Conservation (phyloP, 2,113 vertebrate genomes). For the Caranx ignobilis region DNA sequence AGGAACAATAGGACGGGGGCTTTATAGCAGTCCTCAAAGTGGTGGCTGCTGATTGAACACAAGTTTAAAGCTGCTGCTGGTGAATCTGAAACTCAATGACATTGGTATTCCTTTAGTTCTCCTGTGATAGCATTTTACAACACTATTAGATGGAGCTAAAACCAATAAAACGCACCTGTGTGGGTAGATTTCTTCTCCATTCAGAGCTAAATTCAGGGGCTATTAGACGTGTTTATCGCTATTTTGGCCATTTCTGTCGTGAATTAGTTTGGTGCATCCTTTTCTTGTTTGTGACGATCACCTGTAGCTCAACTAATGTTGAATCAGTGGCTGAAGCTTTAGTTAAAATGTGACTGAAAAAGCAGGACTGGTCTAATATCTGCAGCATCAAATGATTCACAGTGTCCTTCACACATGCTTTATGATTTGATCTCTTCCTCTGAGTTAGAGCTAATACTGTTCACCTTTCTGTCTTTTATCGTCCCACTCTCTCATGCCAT, state of each 20-base stretch:
- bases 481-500: not conserved
- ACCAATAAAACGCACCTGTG: not conserved
- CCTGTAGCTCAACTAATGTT: not conserved
- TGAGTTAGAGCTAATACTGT: not conserved
- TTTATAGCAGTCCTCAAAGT: conserved; percentile 52
- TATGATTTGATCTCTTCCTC: not conserved
- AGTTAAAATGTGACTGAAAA: not conserved
- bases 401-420: not conserved
- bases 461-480: conserved; percentile 18
- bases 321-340: not conserved
- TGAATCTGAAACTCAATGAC: conserved; percentile 27
- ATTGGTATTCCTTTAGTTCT: not conserved
- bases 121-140: conserved; percentile 22
- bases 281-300: conserved; percentile 15
- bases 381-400: not conserved
- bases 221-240: not conserved
- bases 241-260: not conserved
- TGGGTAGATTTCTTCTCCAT: not conserved
- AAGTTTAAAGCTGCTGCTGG: conserved; percentile 45
- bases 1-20: conserved; percentile 47
- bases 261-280: not conserved
- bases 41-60: conserved; percentile 50
- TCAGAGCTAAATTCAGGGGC: not conserved
- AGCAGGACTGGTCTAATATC: not conserved
- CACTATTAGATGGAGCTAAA: conserved; percentile 7